Base-by-base conservation (phyloP, 2,888 invertebrate species). In the Graphium colonna region DNA sequence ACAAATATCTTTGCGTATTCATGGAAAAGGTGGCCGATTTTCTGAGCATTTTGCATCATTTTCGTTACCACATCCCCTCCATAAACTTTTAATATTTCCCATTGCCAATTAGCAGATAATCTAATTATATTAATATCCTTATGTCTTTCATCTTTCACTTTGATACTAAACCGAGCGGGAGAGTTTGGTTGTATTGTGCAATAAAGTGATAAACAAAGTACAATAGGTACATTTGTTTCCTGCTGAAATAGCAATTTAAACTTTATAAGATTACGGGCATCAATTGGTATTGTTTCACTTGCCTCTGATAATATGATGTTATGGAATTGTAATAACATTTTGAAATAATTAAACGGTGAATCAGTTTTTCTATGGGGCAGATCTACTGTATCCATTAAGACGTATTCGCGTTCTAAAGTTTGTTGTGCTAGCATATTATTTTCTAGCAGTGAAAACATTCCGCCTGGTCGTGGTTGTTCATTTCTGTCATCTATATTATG, bases 31-130 rank as follows among this genome's bases (percentile, higher is more conserved):
- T 45, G 53, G 39, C 73, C 63, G n/a, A 72, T 55, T 64, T 69
- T 79, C 55, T 60, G 51, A 33, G 85, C 79, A 65, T 69, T 77
- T 33, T 63, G 50, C 48, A 78, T 52, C 15, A 85, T 39, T 65
- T 75, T 80, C 1, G 47, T 33, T 1, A 69, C 68, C 28, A 83
- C 69, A 17, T 79, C 72, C 15, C 77, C 73, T 56, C 62, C 69
- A 58, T 70, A 83, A 31, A 75, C 67, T 60, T 79, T 79, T n/a
- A 87, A 60, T 52, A 87, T 73, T 65, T 86, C 81, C 87, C 88
- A 87, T 65, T 89, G 87, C 88, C 87, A 88, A 58, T 75, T 75
- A 1, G 82, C 69, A 17, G 77, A 68, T 60, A 87, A 63, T 56
- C 69, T 69, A 16, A 56, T 58, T 33, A 85, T 60, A 58, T 79